A percentile compares a stretch with the other conserved stretches of the same genome.
These are phyloP conservation scores for Sebastes baramenuke DNA, from an alignment of 2,797 vertebrate species.

Conservation along the genomic window DNA sequence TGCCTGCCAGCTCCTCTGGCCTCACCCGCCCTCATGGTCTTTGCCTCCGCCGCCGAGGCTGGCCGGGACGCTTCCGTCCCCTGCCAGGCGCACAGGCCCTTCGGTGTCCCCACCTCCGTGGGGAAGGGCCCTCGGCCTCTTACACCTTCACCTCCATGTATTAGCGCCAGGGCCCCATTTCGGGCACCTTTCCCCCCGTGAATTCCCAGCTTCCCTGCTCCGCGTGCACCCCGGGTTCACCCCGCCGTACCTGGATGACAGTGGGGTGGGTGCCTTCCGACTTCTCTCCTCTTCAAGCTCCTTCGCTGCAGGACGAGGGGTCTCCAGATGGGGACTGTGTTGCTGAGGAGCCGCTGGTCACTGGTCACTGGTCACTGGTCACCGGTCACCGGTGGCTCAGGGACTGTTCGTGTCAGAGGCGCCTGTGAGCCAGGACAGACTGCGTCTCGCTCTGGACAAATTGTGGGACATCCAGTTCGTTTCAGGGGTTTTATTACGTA, in stretches of 20 bases:
- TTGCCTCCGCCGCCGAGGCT: conserved; percentile 95
- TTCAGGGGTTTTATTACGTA: too few species aligned
- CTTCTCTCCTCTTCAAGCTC: conserved; percentile 87
- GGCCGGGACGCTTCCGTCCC: conserved; percentile 95
- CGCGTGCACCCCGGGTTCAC: conserved; percentile 97
- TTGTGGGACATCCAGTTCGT: too few species aligned
- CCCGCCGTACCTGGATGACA: conserved; percentile 96
- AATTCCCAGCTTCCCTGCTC: conserved; percentile 95
- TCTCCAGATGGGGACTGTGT: too few species aligned
- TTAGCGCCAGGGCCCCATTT: conserved; percentile 93
- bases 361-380: too few species aligned
- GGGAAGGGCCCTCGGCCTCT: conserved; percentile 96
- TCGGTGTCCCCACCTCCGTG: conserved; percentile 90
- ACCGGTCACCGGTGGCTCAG: too few species aligned
- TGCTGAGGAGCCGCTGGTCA: too few species aligned
- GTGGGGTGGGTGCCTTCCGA: conserved; percentile 95
- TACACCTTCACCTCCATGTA: conserved; percentile 99
- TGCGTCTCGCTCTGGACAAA: too few species aligned
- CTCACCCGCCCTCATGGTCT: conserved; percentile 96
- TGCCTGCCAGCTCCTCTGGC: conserved; percentile 96
- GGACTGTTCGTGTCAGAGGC: too few species aligned
- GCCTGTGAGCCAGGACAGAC: too few species aligned
- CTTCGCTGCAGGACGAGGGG: too few species aligned
- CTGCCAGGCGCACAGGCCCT: conserved; percentile 71
- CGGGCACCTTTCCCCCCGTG: conserved; percentile 91